These are phyloP conservation scores for Tenthredo notha DNA, from an alignment of 2,888 invertebrate species.

Conservation along the genomic window DNA sequence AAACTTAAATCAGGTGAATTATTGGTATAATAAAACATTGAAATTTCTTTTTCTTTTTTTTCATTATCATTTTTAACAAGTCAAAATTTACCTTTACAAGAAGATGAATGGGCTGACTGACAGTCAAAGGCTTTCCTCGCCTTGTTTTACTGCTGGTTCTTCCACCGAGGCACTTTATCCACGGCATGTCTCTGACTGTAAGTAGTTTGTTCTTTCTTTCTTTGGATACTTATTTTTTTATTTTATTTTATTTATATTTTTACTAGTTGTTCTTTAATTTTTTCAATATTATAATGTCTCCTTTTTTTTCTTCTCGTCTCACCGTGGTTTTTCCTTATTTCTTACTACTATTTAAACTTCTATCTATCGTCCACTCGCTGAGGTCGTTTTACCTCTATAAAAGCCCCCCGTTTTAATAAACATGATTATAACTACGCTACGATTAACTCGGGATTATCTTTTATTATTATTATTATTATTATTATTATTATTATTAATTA, in stretches of 20 bases:
- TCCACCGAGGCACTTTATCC: conserved; percentile 77
- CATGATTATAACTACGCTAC: background rate
- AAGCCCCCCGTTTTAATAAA: background rate
- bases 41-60: too few species aligned
- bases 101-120: conserved; percentile 77
- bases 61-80: background rate
- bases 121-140: conserved; percentile 75
- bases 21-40: too few species aligned
- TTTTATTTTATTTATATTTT: background rate
- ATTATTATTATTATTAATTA: background rate
- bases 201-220: background rate
- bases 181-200: conserved; percentile 72
- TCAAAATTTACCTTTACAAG: conserved; percentile 72
- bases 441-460: background rate
- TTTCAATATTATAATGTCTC: background rate
- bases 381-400: background rate
- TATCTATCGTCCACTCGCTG: background rate
- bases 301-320: background rate
- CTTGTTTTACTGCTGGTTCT: conserved; percentile 71
- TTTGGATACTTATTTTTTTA: too few species aligned
- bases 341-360: background rate
- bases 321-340: background rate
- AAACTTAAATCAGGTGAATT: too few species aligned
- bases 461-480: background rate
- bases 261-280: background rate